Conservation (phyloP, 2,797 vertebrate genomes). For the Pseudochromis fuscus region DNA sequence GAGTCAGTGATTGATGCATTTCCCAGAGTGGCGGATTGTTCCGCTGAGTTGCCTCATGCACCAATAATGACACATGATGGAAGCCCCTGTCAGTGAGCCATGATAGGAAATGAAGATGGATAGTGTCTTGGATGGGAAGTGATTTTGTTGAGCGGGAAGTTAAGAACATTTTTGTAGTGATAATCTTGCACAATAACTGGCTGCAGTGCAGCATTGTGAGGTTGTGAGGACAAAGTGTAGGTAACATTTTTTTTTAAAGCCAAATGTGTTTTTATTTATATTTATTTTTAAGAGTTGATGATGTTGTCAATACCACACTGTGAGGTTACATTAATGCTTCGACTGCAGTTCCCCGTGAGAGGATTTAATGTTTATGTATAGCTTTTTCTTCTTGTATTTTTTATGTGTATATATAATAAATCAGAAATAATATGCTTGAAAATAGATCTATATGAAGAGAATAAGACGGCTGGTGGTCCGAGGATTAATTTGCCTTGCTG, state of each 20-base stretch:
- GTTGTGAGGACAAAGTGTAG: not conserved
- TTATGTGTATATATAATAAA: conserved; percentile 12
- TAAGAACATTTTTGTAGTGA: conserved; percentile 78
- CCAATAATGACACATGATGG: conserved; percentile 90
- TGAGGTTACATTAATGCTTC: not conserved
- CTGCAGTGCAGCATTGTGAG: conserved; percentile 53
- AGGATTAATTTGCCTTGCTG: conserved; percentile 47
- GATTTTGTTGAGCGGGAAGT: conserved; percentile 85
- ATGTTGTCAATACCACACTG: not conserved
- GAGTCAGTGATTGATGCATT: conserved; percentile 84
- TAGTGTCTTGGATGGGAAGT: conserved; percentile 80
- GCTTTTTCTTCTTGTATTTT: not conserved
- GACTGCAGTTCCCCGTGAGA: not conserved
- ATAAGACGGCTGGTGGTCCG: conserved; percentile 28
- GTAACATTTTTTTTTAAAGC: conserved; percentile 1
- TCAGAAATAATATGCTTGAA: not conserved
- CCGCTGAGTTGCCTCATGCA: conserved; percentile 83
- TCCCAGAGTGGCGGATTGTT: conserved; percentile 83
- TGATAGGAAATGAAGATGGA: conserved; percentile 87
- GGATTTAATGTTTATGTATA: not conserved
- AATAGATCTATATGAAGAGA: not conserved
- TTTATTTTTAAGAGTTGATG: not conserved
- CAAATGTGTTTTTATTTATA: not conserved
- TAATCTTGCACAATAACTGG: conserved; percentile 74
- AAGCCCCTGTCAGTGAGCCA: conserved; percentile 85